These are phyloP conservation scores for Drosophila sordidula DNA, from an alignment of 2,888 invertebrate species.

Conservation along the genomic window DNA sequence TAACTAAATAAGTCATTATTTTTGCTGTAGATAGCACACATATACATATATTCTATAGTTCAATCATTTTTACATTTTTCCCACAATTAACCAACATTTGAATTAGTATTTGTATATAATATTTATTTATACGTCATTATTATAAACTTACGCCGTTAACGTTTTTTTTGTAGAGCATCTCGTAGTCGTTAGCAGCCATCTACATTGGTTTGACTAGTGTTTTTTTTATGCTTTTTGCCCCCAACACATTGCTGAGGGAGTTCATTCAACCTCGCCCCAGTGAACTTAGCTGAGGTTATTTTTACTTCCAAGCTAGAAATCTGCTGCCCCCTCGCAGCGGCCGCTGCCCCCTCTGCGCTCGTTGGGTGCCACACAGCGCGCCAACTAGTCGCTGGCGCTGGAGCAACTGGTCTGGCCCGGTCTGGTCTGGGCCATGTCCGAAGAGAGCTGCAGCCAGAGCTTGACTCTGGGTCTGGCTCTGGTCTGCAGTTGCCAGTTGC, in stretches of 20 bases:
- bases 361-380: constrained; percentile 27
- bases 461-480: constrained; percentile 25
- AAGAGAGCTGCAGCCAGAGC: constrained; percentile 30
- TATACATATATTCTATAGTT: too few relatives aligned
- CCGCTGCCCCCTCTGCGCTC: constrained; percentile 9
- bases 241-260: constrained; percentile 67
- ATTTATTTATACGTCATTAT: too few relatives aligned
- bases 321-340: constrained; percentile 4
- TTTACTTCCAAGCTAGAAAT: constrained; percentile 76
- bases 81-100: background rate
- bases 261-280: constrained; percentile 86
- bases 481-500: constrained; percentile 28
- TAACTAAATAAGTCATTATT: too few relatives aligned
- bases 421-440: constrained; percentile 53
- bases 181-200: background rate
- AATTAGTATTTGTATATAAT: background rate
- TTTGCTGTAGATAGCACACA: too few relatives aligned
- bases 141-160: too few relatives aligned
- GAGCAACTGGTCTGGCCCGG: constrained; percentile 74
- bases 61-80: too few relatives aligned
- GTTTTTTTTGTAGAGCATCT: background rate
- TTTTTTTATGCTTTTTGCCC: constrained; percentile 37
- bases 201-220: constrained; percentile 26
- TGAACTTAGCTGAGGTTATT: constrained; percentile 85
- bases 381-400: constrained; percentile 58